Base-by-base conservation (phyloP, 2,888 invertebrate species). In the Oscheius onirici region DNA sequence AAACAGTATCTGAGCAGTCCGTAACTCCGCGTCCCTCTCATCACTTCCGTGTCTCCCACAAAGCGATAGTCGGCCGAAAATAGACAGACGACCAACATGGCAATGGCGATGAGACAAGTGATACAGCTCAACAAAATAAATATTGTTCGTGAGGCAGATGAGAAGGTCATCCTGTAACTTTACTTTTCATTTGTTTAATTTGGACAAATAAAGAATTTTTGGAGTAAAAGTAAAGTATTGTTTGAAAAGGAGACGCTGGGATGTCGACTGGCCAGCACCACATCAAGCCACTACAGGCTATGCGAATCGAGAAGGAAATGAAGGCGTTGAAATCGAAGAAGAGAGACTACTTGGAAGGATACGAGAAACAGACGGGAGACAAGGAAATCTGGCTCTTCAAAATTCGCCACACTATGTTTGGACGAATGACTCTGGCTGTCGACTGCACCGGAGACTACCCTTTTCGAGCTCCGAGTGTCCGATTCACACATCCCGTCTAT, bases 1-100 rank as follows among this genome's bases (percentile, higher is more conserved):
- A 75, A 82, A 43, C 82, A 82, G 44, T 77, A 82, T 41, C 82
- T 72, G 60, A 82, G 72, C 5, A 82, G 63, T 26, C 82, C 82
- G 46, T 75, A 82, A 26, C 76, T 70, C 40, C 74, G 75, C 10
- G 58, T 60, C 10, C 76, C 80, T 10, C 68, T 69, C 22, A 63
- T 60, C 52, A 61, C 40, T 34, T 51, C 52, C n/a, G 44, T 51
- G 51, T 79, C 79, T 3, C 41, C 49, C 20, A 76, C 71, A 55
- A 67, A 73, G 22, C 79, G 74, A 60, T 73, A 79, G 13, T 73
- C 74, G 41, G 78, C 72, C 1, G 78, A 78, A 46, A 76, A 76
- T 34, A 78, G 66, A 49, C 73, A 74, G 11, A 78, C 58, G n/a
- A 60, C 63, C 2, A 78, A 57, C 13, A 78, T 46, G 8, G 69